phyloP scores from a whole-genome alignment of 2,888 invertebrate species.

The Artemia sp. region DNA sequence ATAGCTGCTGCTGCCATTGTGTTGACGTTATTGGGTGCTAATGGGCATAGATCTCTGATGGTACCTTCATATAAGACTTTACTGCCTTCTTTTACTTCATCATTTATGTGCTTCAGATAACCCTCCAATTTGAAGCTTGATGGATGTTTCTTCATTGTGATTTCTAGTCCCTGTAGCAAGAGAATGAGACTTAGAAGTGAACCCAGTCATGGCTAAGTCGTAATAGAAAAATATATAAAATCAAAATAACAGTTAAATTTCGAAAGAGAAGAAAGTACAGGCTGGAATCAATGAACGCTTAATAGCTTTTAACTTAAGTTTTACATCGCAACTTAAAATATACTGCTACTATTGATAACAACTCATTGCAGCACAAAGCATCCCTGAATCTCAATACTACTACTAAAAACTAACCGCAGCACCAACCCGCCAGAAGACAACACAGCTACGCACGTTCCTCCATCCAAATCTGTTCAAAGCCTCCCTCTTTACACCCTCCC shows the following conservation, averaged over 20 bases:
- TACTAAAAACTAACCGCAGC: too few relatives aligned
- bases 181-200: not conserved
- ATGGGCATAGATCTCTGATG: constrained; percentile 36
- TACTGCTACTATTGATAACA: too few relatives aligned
- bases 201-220: not conserved
- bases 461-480: too few relatives aligned
- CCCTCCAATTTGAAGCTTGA: constrained; percentile 35
- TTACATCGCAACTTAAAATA: not conserved
- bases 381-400: too few relatives aligned
- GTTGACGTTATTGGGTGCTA: constrained; percentile 42
- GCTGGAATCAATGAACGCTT: not conserved
- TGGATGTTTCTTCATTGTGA: constrained; percentile 40
- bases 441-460: too few relatives aligned
- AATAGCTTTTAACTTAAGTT: not conserved
- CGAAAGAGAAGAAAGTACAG: not conserved
- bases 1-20: constrained; percentile 41
- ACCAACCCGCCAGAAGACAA: too few relatives aligned
- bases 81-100: constrained; percentile 27
- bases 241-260: not conserved
- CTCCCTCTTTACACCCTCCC: too few relatives aligned
- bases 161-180: constrained; percentile 32
- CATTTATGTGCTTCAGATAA: constrained; percentile 33
- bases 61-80: constrained; percentile 36
- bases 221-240: not conserved
- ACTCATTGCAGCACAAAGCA: too few relatives aligned